Evolutionary conservation across 2,797 vertebrate species (phyloP), one percentile per base, ranked within the genome.

Genomic region (Chiloscyllium punctatum): DNA sequence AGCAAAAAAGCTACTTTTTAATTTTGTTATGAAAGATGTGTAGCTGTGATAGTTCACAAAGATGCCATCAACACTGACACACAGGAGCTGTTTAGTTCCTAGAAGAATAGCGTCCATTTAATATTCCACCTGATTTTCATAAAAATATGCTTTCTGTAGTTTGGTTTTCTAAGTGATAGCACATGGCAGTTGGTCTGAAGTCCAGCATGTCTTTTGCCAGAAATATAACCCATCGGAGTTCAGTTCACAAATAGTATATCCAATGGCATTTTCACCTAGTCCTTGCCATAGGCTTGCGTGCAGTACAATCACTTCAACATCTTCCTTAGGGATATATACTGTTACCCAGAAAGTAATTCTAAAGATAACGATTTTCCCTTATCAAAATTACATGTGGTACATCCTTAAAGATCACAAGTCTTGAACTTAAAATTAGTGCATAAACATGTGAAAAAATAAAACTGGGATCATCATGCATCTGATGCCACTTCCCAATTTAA

Each of bases 391-490:
- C 97, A 97, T 97, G 97, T 97, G 97, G 97, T 97, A 97, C 97
- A 98, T 98, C 96, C 97, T 97, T 97, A 97, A 97, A 97, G 97
- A 97, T 97, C 98, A 98, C 98, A 98, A 98, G 97, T 98, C 97
- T 98, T 98, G 97, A 98, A 99, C 98, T 98, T 98, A 99, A 98
- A 99, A 99, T 98, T 99, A 99, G 99, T 99, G 99, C 99, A 99
- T 98, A 98, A 98, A 98, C 98, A 97, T 98, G 98, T 98, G 98
- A 98, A 98, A 98, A 98, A 98, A 97, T 98, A 98, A 98, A 98
- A 99, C 98, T 98, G 98, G 98, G 98, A 98, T 98, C 98, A 97
- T 97, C 98, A 98, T 98, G 97, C 97, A 97, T 97, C 97, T 96
- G 97, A 98, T 96, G 97, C 98, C 98, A 98, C 98, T 98, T 98